Conservation (phyloP, 2,797 vertebrate species). For the Cygnus olor region DNA sequence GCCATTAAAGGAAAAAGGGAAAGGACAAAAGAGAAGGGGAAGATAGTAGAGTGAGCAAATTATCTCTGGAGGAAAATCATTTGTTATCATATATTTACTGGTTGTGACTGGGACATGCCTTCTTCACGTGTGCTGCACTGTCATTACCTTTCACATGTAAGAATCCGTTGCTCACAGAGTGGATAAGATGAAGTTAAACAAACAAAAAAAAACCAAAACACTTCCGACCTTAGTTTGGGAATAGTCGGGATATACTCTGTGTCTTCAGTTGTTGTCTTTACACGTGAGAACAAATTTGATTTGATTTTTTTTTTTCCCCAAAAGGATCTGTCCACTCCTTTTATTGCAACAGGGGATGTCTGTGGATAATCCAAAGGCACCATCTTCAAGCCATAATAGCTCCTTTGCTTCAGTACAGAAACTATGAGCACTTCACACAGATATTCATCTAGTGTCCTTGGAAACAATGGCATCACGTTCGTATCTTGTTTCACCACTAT, state of each 20-base stretch:
- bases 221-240: background rate
- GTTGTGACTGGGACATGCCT: background rate
- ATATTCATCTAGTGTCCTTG: background rate
- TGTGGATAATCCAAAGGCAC: background rate
- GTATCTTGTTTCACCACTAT: background rate
- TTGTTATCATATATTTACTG: background rate
- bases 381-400: background rate
- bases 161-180: background rate
- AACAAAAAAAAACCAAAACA: background rate
- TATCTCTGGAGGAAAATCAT: background rate
- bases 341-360: background rate
- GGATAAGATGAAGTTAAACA: background rate
- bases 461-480: background rate
- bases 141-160: background rate
- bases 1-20: background rate
- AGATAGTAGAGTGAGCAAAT: background rate
- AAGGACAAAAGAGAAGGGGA: background rate
- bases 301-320: background rate
- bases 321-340: background rate
- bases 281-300: background rate
- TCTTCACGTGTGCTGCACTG: background rate
- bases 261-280: background rate
- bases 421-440: background rate
- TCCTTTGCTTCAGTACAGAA: background rate
- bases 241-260: background rate